phyloP scores from a whole-genome alignment of 2,888 invertebrate species.

The Noctua comes region DNA sequence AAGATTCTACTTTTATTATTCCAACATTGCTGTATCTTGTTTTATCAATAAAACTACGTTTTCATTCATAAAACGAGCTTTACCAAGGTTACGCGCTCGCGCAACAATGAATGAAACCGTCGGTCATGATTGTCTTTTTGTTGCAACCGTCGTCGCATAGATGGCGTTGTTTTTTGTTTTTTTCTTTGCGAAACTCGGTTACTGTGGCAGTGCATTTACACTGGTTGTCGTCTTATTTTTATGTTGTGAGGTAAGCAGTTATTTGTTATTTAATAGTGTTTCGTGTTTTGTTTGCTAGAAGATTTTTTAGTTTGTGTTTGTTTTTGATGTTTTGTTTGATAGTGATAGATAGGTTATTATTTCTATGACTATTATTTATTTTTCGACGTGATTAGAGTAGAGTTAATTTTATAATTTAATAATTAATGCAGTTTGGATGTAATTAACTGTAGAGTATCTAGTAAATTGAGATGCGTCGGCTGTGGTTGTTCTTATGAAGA shows the following conservation, averaged over 20 bases:
- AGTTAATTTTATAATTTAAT: background rate
- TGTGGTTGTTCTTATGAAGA: background rate
- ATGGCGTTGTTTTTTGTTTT: constrained; percentile 77
- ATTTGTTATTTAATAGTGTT: constrained; percentile 43
- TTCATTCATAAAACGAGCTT: constrained; percentile 49
- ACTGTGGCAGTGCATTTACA: constrained; percentile 42
- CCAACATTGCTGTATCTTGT: background rate
- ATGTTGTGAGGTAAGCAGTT: constrained; percentile 45
- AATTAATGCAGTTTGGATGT: background rate
- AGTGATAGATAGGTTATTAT: background rate
- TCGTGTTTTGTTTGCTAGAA: constrained; percentile 53
- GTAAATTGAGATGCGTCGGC: background rate
- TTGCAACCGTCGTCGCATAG: constrained; percentile 68
- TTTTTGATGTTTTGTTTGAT: background rate
- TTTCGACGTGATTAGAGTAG: background rate
- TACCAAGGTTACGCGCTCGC: constrained; percentile 77
- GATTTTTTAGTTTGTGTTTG: constrained; percentile 5
- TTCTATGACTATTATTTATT: background rate
- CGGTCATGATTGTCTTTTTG: constrained; percentile 70
- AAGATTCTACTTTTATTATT: background rate
- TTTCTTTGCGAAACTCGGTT: constrained; percentile 56
- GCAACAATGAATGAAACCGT: constrained; percentile 38
- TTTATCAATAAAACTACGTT: constrained; percentile 43
- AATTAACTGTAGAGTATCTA: background rate
- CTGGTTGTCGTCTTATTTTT: constrained; percentile 44